phyloP scores from a whole-genome alignment of 2,113 vertebrate genomes.

The cat (Felis catus) region F.catus_Fca126_mat1.0 CM031417.1:35940001-35940500 shows the following conservation, averaged over 20 bases:
- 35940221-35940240: neutral
- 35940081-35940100: neutral
- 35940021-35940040: neutral
- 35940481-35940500: neutral
- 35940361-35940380: neutral
- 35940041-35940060: neutral
- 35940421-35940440: neutral
- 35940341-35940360: rapidly evolving
- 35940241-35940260: neutral
- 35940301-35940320: neutral
- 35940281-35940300: neutral
- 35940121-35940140: neutral
- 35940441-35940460: neutral
- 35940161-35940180: neutral
- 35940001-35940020: neutral
- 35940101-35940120: neutral
- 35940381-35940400: neutral
- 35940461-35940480: conserved; percentile 72
- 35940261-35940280: neutral
- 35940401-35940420: neutral
- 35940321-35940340: neutral
- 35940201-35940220: neutral
- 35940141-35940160: neutral
- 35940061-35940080: neutral
- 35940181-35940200: neutral